Base-by-base conservation (phyloP, 1,140 invertebrate genomes). In the Drosophila baimaii region DNA sequence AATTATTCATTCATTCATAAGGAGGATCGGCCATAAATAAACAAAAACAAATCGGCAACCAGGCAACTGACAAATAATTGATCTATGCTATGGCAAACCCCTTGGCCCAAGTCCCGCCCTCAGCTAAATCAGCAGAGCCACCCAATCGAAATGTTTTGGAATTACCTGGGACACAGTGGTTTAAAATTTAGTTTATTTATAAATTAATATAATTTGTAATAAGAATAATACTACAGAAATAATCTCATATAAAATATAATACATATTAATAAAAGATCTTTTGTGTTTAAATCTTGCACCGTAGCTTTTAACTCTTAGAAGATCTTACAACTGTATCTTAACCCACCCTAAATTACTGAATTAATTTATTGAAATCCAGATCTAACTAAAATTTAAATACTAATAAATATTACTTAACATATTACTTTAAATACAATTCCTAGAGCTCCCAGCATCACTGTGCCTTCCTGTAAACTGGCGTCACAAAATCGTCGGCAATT, bases 1-100 rank as follows among this genome's bases (percentile, higher is more conserved):
- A 89, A 83, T 89, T 88, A 83, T 71, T 84, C 84, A 89, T 89
- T 89, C 84, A 89, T 89, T 89, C 84, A 89, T 89, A 89, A 89
- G 73, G 80, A 83, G 77, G 77, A 84, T 80, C 83, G 76, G 54
- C 35, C 59, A 47, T 70, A 68, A 75, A 83, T 89, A 89, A 89
- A 89, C 74, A 89, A 89, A 89, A 89, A 84, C 83, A 88, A 88
- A 88, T 74, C 68, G 73, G 33, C 9, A 35, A 44, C 9, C 41
- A 44, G 57, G n/a, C 41, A 44, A 79, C 84, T 80, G 84, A 89
- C 72, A 83, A 83, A 80, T 78, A 84, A 83, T 80, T 89, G 84
- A 88, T 88, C 83, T 81, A 76, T 88, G 79, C 78, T 61, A 75
- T 43, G 49, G 27, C 57, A 51, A 47, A 35, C 31, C 23, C 33